Evolutionary conservation across 2,888 invertebrate genomes (phyloP).

Genomic region (Galeopsomyia nigrocyanea): DNA sequence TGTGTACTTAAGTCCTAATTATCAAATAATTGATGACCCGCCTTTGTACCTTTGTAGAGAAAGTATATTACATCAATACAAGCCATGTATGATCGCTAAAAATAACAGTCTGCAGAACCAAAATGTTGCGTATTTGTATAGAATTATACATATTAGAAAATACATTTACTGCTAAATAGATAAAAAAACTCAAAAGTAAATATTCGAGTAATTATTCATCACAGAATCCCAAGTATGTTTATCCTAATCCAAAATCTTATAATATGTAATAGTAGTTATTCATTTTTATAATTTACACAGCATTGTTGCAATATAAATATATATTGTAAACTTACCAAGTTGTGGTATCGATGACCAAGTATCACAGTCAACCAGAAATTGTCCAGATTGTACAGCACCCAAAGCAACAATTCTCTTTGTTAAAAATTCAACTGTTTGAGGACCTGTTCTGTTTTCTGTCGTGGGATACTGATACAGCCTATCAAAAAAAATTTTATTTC

Average conservation of each 20-base stretch:
- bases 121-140: constrained; percentile 65
- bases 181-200: constrained; percentile 51
- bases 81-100: constrained; percentile 57
- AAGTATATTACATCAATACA: constrained; percentile 53
- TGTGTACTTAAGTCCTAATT: constrained; percentile 45
- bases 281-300: too few relatives aligned
- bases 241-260: neutral
- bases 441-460: constrained; percentile 90
- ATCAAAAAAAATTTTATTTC: constrained; percentile 39
- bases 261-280: too few relatives aligned
- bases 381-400: constrained; percentile 90
- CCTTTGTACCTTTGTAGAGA: constrained; percentile 63
- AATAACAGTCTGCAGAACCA: constrained; percentile 59
- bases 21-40: constrained; percentile 48
- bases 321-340: constrained; percentile 71
- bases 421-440: constrained; percentile 88
- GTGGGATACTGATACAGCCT: constrained; percentile 90
- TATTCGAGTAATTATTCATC: constrained; percentile 37
- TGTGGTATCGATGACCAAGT: constrained; percentile 87
- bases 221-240: constrained; percentile 4
- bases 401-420: constrained; percentile 87
- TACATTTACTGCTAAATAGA: constrained; percentile 62
- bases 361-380: constrained; percentile 95
- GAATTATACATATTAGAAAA: constrained; percentile 58
- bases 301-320: neutral